Evolutionary conservation across 2,888 invertebrate species (phyloP).

Genomic region (Apeira syringaria): DNA sequence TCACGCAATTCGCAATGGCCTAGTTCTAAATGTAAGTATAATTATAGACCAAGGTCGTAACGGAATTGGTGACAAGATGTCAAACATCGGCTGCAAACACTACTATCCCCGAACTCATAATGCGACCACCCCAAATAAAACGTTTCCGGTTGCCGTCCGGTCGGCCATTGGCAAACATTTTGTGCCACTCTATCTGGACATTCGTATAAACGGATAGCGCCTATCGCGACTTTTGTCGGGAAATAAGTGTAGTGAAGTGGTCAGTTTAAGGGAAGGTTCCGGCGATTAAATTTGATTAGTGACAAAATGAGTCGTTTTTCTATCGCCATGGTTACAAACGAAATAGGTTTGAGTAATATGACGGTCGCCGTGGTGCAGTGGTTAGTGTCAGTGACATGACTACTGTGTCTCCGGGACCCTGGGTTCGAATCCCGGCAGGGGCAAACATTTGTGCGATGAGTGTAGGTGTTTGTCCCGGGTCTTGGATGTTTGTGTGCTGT

Average conservation of each 20-base stretch:
- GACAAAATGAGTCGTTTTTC: too few species aligned
- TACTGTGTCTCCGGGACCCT: too few species aligned
- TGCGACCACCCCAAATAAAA: slow-evolving; percentile 28
- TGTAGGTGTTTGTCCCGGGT: too few species aligned
- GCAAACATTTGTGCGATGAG: too few species aligned
- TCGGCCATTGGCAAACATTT: slow-evolving; percentile 34
- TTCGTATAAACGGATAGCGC: slow-evolving; percentile 32
- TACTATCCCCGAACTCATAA: slow-evolving; percentile 17
- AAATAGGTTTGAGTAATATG: too few species aligned
- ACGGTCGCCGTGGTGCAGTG: too few species aligned
- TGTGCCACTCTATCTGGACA: slow-evolving; percentile 31
- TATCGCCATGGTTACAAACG: too few species aligned
- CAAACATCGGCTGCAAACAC: slow-evolving; percentile 18
- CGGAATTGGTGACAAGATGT: slow-evolving; percentile 15
- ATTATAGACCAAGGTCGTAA: slow-evolving; percentile 4
- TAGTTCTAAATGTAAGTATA: neutral
- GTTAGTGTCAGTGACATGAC: too few species aligned
- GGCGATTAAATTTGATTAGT: neutral
- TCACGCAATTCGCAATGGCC: slow-evolving; percentile 6
- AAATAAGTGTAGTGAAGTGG: slow-evolving; percentile 13
- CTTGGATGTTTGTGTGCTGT: too few species aligned
- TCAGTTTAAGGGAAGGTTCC: slow-evolving; percentile 13
- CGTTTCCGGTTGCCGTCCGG: slow-evolving; percentile 25
- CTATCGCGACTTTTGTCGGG: slow-evolving; percentile 25
- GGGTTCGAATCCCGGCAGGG: too few species aligned